Conservation (phyloP, 1,140 invertebrate genomes). For the Trichomalopsis sarcophagae region DNA sequence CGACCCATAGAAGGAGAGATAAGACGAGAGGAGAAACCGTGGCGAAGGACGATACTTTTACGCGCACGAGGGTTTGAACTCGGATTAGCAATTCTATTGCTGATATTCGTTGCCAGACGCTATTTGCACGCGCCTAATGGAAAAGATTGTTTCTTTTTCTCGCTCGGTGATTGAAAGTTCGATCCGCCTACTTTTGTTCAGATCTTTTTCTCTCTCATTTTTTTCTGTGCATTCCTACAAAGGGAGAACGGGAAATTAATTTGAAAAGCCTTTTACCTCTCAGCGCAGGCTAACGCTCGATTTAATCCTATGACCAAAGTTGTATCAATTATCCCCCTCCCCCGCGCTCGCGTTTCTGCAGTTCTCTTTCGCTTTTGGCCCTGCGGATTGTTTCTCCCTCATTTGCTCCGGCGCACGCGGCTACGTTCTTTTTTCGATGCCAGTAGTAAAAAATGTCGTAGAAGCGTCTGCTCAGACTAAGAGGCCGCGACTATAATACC, state of each 20-base stretch:
- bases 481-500: not conserved
- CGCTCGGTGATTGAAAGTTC: constrained; percentile 61
- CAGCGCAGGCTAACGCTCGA: constrained; percentile 53
- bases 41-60: constrained; percentile 4
- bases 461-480: not conserved
- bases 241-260: constrained; percentile 59
- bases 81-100: constrained; percentile 69
- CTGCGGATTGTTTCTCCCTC: constrained; percentile 16
- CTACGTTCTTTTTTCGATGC: not conserved
- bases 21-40: constrained; percentile 11
- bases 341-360: not conserved
- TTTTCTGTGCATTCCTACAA: not conserved
- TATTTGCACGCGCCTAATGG: constrained; percentile 55
- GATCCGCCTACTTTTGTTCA: constrained; percentile 54
- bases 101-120: constrained; percentile 55
- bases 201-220: not conserved
- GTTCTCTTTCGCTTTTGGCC: not conserved
- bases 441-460: not conserved
- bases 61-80: constrained; percentile 63
- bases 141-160: constrained; percentile 61
- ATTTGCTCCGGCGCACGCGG: not conserved
- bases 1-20: constrained; percentile 31
- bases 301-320: constrained; percentile 60
- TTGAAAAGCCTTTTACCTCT: constrained; percentile 56
- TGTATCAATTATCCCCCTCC: constrained; percentile 58